A percentile compares a stretch with the other conserved stretches of the same genome.
Conservation (phyloP, 2,113 vertebrate genomes). For the Phalacrocorax brasilianus region DNA sequence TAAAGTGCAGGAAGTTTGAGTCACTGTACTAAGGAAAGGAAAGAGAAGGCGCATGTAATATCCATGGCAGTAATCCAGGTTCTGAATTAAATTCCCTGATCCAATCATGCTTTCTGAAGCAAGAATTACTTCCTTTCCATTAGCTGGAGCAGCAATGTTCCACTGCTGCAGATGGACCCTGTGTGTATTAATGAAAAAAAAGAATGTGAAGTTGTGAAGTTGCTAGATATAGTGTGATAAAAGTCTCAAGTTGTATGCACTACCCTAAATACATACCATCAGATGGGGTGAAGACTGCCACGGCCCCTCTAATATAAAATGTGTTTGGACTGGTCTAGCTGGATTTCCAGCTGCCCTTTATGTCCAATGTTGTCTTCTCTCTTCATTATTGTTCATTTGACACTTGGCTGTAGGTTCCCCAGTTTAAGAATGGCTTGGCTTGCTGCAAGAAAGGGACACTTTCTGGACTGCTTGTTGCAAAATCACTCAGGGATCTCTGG, state of each 20-base stretch:
- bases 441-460: neutral
- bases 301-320: neutral
- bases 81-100: neutral
- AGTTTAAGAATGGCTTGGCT: neutral
- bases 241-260: neutral
- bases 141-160: neutral
- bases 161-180: neutral
- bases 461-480: neutral
- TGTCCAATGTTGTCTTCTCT: neutral
- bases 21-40: neutral
- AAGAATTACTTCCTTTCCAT: neutral
- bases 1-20: neutral
- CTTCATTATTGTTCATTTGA: neutral
- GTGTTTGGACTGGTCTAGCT: neutral
- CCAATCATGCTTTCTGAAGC: neutral
- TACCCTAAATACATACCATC: neutral
- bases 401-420: neutral
- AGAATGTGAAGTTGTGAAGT: neutral
- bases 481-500: neutral
- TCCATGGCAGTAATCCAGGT: neutral
- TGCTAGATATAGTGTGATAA: neutral
- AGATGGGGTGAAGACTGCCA: neutral
- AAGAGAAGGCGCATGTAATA: neutral
- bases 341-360: neutral
- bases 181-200: neutral